A percentile compares a stretch with the other conserved stretches of the same genome.
Evolutionary conservation across 2,888 invertebrate species (phyloP).

Genomic region (Polyommatus iphigenia): DNA sequence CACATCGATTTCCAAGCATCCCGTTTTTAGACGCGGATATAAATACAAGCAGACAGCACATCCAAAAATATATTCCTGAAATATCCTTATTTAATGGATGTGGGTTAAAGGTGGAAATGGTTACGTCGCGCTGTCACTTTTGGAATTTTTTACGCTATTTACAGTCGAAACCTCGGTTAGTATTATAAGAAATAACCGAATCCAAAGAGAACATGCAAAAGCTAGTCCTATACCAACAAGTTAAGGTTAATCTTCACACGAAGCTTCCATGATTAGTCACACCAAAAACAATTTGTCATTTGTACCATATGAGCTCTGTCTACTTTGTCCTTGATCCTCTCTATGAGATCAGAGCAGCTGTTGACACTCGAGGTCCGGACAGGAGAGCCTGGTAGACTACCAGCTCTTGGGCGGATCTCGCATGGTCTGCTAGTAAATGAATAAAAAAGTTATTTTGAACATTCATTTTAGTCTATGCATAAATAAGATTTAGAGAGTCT

Average conservation of each 20-base stretch:
- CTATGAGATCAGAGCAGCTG: conserved; percentile 68
- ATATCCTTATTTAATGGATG: neutral
- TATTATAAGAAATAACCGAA: neutral
- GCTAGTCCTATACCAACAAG: neutral
- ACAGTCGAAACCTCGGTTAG: too few relatives aligned
- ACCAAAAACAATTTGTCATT: conserved; percentile 46
- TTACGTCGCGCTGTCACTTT: neutral
- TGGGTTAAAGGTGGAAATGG: neutral
- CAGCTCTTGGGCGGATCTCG: conserved; percentile 61
- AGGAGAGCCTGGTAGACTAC: conserved; percentile 60
- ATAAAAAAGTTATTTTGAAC: neutral
- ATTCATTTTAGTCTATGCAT: neutral
- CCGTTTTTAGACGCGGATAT: neutral
- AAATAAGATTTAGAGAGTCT: too few relatives aligned
- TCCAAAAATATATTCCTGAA: neutral
- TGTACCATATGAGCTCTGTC: conserved; percentile 83
- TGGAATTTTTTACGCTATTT: too few relatives aligned
- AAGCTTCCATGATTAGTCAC: conserved; percentile 1
- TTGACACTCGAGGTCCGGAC: conserved; percentile 49
- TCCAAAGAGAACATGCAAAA: neutral
- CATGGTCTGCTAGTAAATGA: conserved; percentile 46
- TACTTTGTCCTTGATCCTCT: conserved; percentile 77
- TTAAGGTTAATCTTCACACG: conserved; percentile 11
- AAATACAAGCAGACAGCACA: neutral
- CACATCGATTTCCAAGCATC: neutral